Conservation (phyloP, 1,140 invertebrate species). For the Carcinoscorpius rotundicauda region DNA sequence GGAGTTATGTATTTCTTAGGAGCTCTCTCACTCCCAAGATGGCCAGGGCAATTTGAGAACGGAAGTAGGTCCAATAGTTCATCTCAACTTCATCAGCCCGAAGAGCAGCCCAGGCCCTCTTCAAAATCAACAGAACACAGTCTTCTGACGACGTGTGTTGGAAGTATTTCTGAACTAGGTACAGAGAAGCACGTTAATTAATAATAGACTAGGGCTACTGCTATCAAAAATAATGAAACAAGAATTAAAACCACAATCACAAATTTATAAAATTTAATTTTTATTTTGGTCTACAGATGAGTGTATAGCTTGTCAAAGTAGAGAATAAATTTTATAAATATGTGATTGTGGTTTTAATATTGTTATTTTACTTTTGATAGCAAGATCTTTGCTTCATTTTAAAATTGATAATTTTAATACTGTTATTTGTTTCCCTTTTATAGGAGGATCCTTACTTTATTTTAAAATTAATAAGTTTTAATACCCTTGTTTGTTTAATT, state of each 20-base stretch:
- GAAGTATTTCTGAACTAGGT: slow-evolving; percentile 44
- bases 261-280: background rate
- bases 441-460: too few relatives aligned
- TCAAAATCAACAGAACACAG: slow-evolving; percentile 49
- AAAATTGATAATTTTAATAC: too few relatives aligned
- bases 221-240: background rate
- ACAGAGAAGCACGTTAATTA: background rate
- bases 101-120: slow-evolving; percentile 2
- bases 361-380: too few relatives aligned
- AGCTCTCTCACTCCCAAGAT: slow-evolving; percentile 63
- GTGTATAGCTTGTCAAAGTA: too few relatives aligned
- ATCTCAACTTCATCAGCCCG: slow-evolving; percentile 9
- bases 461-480: too few relatives aligned
- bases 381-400: too few relatives aligned
- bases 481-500: too few relatives aligned
- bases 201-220: background rate
- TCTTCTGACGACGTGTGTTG: slow-evolving; percentile 73
- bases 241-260: background rate
- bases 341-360: too few relatives aligned
- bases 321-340: too few relatives aligned
- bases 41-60: slow-evolving; percentile 60
- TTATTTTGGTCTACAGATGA: too few relatives aligned
- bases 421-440: too few relatives aligned
- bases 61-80: slow-evolving; percentile 18
- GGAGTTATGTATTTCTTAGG: slow-evolving; percentile 36